These are phyloP conservation scores for Tortricodes alternella DNA, from an alignment of 2,888 invertebrate species.

Conservation along the genomic window DNA sequence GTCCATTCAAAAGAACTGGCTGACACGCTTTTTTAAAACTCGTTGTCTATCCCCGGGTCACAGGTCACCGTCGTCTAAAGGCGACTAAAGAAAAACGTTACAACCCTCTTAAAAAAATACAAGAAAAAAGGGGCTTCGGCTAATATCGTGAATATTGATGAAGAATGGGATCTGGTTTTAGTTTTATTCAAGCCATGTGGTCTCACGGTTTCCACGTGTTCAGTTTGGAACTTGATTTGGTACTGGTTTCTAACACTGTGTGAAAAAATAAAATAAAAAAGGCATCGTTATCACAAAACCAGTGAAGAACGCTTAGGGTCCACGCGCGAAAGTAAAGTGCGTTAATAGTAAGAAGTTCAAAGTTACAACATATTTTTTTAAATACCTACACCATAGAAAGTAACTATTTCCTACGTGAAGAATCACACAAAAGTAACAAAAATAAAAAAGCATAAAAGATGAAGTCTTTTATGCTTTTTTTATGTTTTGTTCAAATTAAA, in stretches of 20 bases:
- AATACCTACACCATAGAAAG: neutral
- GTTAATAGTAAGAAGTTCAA: neutral
- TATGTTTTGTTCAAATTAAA: too few relatives aligned
- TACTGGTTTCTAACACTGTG: conserved; percentile 27
- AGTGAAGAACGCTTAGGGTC: neutral
- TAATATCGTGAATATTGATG: conserved; percentile 83
- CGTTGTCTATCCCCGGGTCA: conserved; percentile 59
- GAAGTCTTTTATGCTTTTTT: too few relatives aligned
- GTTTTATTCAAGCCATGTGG: conserved; percentile 65
- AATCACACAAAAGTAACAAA: neutral
- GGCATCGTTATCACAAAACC: neutral
- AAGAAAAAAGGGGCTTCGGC: conserved; percentile 76
- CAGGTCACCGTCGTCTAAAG: conserved; percentile 75
- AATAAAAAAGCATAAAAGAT: neutral
- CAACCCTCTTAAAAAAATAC: conserved; percentile 61
- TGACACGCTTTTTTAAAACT: conserved; percentile 76
- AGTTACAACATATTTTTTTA: too few relatives aligned
- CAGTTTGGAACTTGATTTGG: conserved; percentile 28
- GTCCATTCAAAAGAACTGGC: conserved; percentile 54
- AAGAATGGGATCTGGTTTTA: conserved; percentile 80
- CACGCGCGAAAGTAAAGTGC: neutral
- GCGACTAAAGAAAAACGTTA: conserved; percentile 75
- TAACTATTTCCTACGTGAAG: neutral
- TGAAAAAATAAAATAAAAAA: conserved; percentile 13
- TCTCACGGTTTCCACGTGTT: conserved; percentile 76